phyloP scores from a whole-genome alignment of 2,888 invertebrate species.

The Liopterus haemorrhoidalis region DNA sequence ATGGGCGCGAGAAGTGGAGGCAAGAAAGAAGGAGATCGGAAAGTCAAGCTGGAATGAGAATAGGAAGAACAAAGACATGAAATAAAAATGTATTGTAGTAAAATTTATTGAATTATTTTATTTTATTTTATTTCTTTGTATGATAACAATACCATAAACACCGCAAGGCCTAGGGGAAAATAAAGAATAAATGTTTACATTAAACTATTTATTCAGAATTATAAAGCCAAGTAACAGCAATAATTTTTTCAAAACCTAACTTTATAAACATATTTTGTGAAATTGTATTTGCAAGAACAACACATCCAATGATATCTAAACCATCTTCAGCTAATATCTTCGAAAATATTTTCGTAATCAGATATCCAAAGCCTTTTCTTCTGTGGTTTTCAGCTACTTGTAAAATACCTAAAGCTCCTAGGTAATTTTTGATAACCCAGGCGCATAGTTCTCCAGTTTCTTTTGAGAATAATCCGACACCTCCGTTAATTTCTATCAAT shows the following conservation, averaged over 20 bases:
- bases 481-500: constrained; percentile 40
- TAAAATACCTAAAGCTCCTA: constrained; percentile 39
- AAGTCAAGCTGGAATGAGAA: too few species aligned
- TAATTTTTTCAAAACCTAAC: constrained; percentile 33
- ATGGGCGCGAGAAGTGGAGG: too few species aligned
- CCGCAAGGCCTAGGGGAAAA: too few species aligned
- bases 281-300: constrained; percentile 38
- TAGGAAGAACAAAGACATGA: too few species aligned
- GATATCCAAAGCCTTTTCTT: constrained; percentile 41
- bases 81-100: too few species aligned
- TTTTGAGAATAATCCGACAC: constrained; percentile 42
- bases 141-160: too few species aligned
- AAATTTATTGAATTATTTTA: too few species aligned
- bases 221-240: too few species aligned
- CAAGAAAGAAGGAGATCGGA: too few species aligned
- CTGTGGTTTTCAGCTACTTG: constrained; percentile 41
- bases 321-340: constrained; percentile 40
- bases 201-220: too few species aligned
- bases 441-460: constrained; percentile 39
- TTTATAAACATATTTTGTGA: constrained; percentile 41
- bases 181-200: too few species aligned
- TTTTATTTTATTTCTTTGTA: too few species aligned
- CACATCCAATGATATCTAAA: constrained; percentile 36
- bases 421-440: constrained; percentile 41
- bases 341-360: constrained; percentile 38